These are phyloP conservation scores for Drosophila sordidula DNA, from an alignment of 2,888 invertebrate genomes.

Conservation along the genomic window DNA sequence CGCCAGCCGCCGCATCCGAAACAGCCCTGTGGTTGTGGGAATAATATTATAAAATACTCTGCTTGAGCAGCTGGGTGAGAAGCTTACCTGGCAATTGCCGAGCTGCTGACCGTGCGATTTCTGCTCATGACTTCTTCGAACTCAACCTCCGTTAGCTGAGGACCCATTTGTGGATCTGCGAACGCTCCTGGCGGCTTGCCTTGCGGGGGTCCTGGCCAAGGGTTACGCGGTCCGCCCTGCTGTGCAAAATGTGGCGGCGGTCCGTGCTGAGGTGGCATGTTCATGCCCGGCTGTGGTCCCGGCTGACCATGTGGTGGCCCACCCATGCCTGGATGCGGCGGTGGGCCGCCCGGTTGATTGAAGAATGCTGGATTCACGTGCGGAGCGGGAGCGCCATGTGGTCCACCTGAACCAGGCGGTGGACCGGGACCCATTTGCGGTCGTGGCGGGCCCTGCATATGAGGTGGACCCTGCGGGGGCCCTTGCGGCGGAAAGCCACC, in stretches of 20 bases:
- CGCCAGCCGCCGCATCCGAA: conserved; percentile 98
- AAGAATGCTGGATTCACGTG: conserved; percentile 99
- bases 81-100: conserved; percentile 91
- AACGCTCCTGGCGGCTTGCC: conserved; percentile 84
- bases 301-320: conserved; percentile 86
- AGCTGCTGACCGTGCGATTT: conserved; percentile 98
- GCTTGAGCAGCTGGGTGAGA: background rate
- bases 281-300: conserved; percentile 85
- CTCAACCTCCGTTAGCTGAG: conserved; percentile 94
- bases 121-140: conserved; percentile 99
- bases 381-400: conserved; percentile 92
- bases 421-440: conserved; percentile 86
- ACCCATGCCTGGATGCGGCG: conserved; percentile 86
- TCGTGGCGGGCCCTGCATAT: conserved; percentile 88
- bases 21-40: conserved; percentile 90
- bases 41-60: background rate
- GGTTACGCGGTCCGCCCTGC: conserved; percentile 89
- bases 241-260: conserved; percentile 90
- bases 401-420: conserved; percentile 83
- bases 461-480: conserved; percentile 89
- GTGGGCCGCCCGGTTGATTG: conserved; percentile 87
- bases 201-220: conserved; percentile 87
- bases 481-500: conserved; percentile 88
- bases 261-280: conserved; percentile 86
- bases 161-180: conserved; percentile 85